These are phyloP conservation scores for Epinephelus moara DNA, from an alignment of 2,113 vertebrate genomes.

Conservation along the genomic window DNA sequence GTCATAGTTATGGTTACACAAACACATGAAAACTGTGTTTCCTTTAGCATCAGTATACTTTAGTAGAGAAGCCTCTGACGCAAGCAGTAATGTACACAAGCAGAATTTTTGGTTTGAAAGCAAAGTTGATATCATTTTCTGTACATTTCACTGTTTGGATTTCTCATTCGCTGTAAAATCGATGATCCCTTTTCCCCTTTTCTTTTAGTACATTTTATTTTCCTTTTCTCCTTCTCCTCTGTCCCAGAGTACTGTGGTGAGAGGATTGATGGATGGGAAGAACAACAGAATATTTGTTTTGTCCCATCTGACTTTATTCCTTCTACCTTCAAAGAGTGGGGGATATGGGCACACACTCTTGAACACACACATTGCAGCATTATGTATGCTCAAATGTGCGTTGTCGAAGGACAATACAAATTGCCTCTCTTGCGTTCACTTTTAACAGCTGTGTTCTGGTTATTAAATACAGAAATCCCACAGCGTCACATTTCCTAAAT, in stretches of 20 bases:
- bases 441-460: constrained; percentile 14
- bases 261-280: constrained; percentile 45
- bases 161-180: not conserved
- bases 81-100: no score
- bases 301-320: constrained; percentile 32
- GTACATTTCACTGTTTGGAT: not conserved
- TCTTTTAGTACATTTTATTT: not conserved
- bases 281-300: constrained; percentile 34
- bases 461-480: constrained; percentile 35
- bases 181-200: not conserved
- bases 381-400: not conserved
- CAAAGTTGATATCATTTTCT: not conserved
- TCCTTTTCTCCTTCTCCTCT: no score
- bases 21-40: not conserved
- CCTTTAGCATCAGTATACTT: no score
- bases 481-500: constrained; percentile 20
- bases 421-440: not conserved
- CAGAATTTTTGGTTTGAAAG: no score
- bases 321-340: not conserved
- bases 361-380: constrained; percentile 16
- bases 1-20: not conserved
- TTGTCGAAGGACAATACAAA: constrained; percentile 12
- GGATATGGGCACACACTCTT: constrained; percentile 5
- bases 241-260: not conserved
- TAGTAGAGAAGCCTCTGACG: no score